Evolutionary conservation across 2,113 vertebrate genomes (phyloP).

Genomic region (Tupaia tana): DNA sequence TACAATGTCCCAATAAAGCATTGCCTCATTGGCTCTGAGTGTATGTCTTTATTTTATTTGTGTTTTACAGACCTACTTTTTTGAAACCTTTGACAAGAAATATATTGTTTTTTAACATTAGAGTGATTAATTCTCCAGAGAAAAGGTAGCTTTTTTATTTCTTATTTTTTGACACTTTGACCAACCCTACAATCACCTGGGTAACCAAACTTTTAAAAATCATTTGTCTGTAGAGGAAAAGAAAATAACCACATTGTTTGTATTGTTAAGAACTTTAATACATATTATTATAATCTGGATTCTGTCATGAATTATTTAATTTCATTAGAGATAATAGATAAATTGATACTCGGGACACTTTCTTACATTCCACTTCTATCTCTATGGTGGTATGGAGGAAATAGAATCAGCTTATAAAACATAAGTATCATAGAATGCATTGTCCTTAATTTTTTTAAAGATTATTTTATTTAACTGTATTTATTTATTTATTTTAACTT

Average conservation of each 20-base stretch:
- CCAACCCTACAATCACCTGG: constrained; percentile 63
- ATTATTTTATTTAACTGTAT: no score
- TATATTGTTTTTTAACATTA: neutral
- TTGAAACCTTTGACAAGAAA: constrained; percentile 41
- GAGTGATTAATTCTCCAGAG: neutral
- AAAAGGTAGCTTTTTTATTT: neutral
- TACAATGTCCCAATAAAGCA: neutral
- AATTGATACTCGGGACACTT: constrained; percentile 73
- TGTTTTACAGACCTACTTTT: neutral
- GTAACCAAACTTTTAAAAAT: constrained; percentile 71
- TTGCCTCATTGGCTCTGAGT: neutral
- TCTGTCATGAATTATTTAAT: constrained; percentile 79
- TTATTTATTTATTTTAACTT: no score
- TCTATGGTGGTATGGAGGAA: constrained; percentile 51
- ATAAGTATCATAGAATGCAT: neutral
- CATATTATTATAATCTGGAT: constrained; percentile 69
- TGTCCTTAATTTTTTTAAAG: neutral
- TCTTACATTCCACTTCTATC: constrained; percentile 38
- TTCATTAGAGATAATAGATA: constrained; percentile 79
- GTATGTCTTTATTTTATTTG: neutral
- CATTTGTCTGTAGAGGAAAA: constrained; percentile 76
- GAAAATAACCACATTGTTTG: constrained; percentile 75
- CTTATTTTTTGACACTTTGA: neutral
- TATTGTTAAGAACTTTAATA: constrained; percentile 76
- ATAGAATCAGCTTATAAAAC: constrained; percentile 73